Percentiles rank a stretch among this genome's conserved stretches.
Conservation (phyloP, 2,797 vertebrate species). For the Chrosomus eos region DNA sequence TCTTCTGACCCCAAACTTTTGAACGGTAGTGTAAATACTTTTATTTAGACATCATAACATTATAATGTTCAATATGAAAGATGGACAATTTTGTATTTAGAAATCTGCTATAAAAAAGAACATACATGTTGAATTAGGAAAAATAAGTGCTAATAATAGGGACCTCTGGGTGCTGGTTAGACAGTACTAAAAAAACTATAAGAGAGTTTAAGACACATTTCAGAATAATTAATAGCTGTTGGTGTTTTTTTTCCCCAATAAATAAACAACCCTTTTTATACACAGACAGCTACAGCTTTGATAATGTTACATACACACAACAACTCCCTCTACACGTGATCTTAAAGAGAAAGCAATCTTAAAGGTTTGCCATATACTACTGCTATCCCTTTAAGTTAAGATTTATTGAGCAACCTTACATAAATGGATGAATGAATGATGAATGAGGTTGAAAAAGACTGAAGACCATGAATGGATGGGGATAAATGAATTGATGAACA, state of each 20-base stretch:
- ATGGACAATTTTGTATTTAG: neutral
- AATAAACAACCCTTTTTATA: neutral
- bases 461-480: neutral
- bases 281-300: neutral
- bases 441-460: neutral
- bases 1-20: neutral
- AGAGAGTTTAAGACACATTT: neutral
- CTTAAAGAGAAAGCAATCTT: neutral
- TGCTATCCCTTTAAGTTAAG: neutral
- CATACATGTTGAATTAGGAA: too few relatives aligned
- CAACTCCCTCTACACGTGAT: neutral
- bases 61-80: neutral
- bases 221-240: neutral
- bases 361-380: neutral
- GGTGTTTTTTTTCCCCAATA: neutral
- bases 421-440: neutral
- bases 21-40: neutral
- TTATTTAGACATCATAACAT: neutral
- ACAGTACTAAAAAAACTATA: neutral
- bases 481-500: conserved; percentile 8
- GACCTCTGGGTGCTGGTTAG: neutral
- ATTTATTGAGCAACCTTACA: neutral
- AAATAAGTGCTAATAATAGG: neutral
- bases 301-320: neutral
- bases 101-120: neutral